Evolutionary conservation across 2,113 vertebrate species (phyloP).

Genomic region (Cheilinus undulatus): DNA sequence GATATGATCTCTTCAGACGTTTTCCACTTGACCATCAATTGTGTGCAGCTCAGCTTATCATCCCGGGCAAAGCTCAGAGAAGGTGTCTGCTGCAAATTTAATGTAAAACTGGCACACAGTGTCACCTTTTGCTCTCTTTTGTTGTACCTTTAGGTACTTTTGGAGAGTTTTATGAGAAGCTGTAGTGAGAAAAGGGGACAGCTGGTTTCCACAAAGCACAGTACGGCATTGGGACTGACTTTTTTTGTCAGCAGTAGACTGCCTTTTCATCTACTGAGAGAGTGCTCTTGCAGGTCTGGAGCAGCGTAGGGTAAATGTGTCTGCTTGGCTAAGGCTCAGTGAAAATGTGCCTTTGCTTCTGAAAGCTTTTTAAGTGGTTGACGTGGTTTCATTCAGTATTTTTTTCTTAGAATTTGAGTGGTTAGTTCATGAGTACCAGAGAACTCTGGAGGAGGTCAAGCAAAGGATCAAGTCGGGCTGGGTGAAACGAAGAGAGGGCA

Average conservation of each 20-base stretch:
- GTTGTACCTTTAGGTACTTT: not conserved
- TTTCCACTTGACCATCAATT: slow-evolving; percentile 5
- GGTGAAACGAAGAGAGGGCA: not conserved
- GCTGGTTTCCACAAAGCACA: not conserved
- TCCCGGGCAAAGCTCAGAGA: not conserved
- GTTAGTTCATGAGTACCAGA: slow-evolving; percentile 30
- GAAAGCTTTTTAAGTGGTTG: slow-evolving; percentile 48
- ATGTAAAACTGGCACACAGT: not conserved
- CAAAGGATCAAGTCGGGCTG: not conserved
- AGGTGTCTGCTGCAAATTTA: not conserved
- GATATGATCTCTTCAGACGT: not conserved
- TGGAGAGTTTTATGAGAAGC: not conserved
- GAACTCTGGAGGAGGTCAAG: slow-evolving; percentile 15
- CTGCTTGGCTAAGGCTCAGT: slow-evolving; percentile 40
- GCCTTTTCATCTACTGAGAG: not conserved
- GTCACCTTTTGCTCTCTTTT: slow-evolving; percentile 1
- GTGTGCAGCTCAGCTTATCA: slow-evolving; percentile 4
- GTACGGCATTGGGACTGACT: not conserved
- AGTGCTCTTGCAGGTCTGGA: not conserved
- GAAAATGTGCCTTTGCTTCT: slow-evolving; percentile 42
- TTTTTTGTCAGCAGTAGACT: slow-evolving; percentile 6
- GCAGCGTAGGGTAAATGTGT: slow-evolving; percentile 22
- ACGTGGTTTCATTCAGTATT: slow-evolving; percentile 36
- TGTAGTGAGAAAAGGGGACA: not conserved
- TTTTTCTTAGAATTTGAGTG: slow-evolving; percentile 30